Base-by-base conservation (phyloP, 2,797 vertebrate genomes). In the Gobionotothen gibberifrons region DNA sequence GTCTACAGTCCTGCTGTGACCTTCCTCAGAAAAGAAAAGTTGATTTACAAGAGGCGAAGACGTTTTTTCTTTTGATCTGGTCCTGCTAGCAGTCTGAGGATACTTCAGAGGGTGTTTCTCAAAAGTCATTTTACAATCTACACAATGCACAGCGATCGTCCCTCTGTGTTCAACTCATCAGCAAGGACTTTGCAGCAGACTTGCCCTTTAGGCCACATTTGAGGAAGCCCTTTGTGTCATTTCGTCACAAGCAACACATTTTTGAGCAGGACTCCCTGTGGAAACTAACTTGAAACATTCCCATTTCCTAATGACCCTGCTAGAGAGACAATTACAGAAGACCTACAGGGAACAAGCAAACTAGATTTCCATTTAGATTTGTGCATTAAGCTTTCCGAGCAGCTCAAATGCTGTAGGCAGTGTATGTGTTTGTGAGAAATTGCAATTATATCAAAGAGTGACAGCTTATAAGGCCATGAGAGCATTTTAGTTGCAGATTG, bases 291-390 rank as follows among this genome's bases (percentile, higher is more conserved):
- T 61, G 74, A 78, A 83, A 81, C 83, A 87, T 86, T 91, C 78
- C 77, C 72, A 72, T 69, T 74, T 85, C 78, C 62, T 86, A 92
- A 92, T 90, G 90, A 88, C 79, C 88, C 79, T 72, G 77, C 87
- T 80, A 82, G 79, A 62, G 70, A 76, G 81, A 83, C 81, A 87
- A 85, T 93, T 90, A 89, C 79, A 76, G 81, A 16, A 52, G 62
- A 78, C 73, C 91, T 72, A 78, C 70, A 44, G 87, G 88, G 87
- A 90, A 67, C 60, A 57, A 79, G 68, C 78, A 85, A 75, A 83
- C 72, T 53, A 84, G 82, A 90, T 90, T 90, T 90, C 75, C 83
- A 88, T 93, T 89, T 83, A 88, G 87, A 92, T 91, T 75, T 80
- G 76, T 77, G 74, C 83, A 69, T 74, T 67, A 67, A 77, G 75